Evolutionary conservation across 2,797 vertebrate species (phyloP).

Genomic region (Pantherophis alleghaniensis): DNA sequence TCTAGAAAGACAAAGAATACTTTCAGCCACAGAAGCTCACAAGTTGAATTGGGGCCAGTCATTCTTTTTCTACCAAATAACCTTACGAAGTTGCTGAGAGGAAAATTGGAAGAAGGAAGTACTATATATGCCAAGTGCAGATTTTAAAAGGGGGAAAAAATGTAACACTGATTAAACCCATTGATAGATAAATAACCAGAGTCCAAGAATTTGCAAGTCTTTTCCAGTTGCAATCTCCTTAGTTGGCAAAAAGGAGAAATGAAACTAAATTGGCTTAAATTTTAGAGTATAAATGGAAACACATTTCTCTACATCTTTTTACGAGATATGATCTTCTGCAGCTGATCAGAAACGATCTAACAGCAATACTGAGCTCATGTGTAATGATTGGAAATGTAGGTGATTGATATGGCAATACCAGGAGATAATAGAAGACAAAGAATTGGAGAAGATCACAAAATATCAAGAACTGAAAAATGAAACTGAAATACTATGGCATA

Average conservation of each 20-base stretch:
- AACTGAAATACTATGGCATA: not conserved
- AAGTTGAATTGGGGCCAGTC: not conserved
- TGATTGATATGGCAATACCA: not conserved
- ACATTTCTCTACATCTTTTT: not conserved
- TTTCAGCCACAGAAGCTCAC: not conserved
- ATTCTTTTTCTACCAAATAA: not conserved
- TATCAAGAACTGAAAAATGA: not conserved
- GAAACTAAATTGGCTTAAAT: not conserved
- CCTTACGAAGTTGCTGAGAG: not conserved
- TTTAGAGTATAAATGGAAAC: not conserved
- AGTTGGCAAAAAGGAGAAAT: not conserved
- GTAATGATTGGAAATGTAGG: not conserved
- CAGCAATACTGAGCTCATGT: not conserved
- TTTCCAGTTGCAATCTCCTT: not conserved
- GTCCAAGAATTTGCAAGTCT: not conserved
- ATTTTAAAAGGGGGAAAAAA: not conserved
- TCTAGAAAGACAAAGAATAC: not conserved
- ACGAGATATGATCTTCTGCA: not conserved
- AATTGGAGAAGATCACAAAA: not conserved
- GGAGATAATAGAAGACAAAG: not conserved
- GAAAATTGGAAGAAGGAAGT: not conserved
- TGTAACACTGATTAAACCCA: not conserved
- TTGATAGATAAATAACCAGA: not conserved
- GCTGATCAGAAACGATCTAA: not conserved
- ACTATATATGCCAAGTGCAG: not conserved